Base-by-base conservation (phyloP, 1,140 invertebrate species). In the Acyrthosiphon pisum region DNA sequence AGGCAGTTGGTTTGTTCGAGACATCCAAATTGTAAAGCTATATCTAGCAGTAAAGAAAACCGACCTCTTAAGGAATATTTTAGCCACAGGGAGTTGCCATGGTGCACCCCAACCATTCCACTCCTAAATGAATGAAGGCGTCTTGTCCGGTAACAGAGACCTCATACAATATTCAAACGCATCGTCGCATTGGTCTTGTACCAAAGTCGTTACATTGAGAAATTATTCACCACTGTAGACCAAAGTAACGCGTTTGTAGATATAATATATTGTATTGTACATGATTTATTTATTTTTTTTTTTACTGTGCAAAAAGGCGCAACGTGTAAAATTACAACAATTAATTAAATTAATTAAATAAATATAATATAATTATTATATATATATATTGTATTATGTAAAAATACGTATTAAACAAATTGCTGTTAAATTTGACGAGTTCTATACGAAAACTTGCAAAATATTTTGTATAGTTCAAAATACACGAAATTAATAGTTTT, bases 141-240 rank as follows among this genome's bases (percentile, higher is more conserved):
- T 84, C 83, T 84, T 41, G 83, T 84, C 83, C 83, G 23, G 83
- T 84, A 84, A 84, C 83, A 68, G 30, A 68, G n/a, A n/a, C 30
- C 30, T 76, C 60, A 84, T 84, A 84, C 23, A 84, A 41, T 41
- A 84, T 41, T 41, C 41, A 46, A 2, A 46, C 30, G 44, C 44
- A 87, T 46, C 44, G 84, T 87, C 44, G 84, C 11, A 87, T n/a
- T 20, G 30, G 44, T 46, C 44, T 18, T 18, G 44, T 46, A n/a
- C 30, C 1, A 20, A 46, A 46, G 26, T 48, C 84, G 44, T n/a
- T 46, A 30, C 84, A 48, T 30, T 46, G 11, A 87, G 84, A 87
- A 87, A 87, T 46, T 46, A 87, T 87, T 48, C 20, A 46, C 41
- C 30, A 76, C 4, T n/a, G 60, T 68, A 68, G 60, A 68, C 30